These are phyloP conservation scores for Platerodrilus igneus DNA, from an alignment of 2,888 invertebrate species.

Conservation along the genomic window DNA sequence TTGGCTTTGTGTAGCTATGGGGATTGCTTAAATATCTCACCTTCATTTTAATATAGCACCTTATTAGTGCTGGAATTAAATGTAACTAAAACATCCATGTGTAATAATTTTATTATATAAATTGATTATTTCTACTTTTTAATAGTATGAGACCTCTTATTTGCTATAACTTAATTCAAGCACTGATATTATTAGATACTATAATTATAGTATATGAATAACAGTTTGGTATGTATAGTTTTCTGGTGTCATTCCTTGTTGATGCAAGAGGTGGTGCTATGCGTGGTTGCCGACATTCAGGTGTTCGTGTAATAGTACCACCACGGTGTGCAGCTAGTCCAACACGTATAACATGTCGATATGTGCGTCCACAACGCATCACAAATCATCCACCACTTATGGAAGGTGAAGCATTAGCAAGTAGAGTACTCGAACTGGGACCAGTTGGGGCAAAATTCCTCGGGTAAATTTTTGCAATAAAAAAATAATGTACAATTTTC, in stretches of 20 bases:
- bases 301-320: conserved; percentile 94
- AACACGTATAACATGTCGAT: conserved; percentile 93
- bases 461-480: conserved; percentile 59
- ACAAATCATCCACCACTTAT: conserved; percentile 91
- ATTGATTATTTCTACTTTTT: conserved; percentile 2
- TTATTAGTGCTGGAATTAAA: too few species aligned
- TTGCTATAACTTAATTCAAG: background rate
- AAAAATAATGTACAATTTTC: background rate
- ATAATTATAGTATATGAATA: conserved; percentile 3
- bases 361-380: conserved; percentile 66
- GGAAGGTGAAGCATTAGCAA: conserved; percentile 97
- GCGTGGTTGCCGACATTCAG: conserved; percentile 97
- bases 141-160: background rate
- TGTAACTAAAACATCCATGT: too few species aligned
- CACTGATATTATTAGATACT: background rate
- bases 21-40: too few species aligned
- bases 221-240: conserved; percentile 53
- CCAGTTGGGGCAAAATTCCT: conserved; percentile 95
- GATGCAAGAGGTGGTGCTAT: conserved; percentile 99
- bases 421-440: conserved; percentile 89
- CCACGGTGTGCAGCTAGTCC: conserved; percentile 94
- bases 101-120: conserved; percentile 1
- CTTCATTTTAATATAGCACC: conserved; percentile 6
- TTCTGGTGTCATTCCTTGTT: conserved; percentile 98
- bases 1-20: background rate